Conservation (phyloP, 2,797 vertebrate species). For the Urosaurus nigricauda region DNA sequence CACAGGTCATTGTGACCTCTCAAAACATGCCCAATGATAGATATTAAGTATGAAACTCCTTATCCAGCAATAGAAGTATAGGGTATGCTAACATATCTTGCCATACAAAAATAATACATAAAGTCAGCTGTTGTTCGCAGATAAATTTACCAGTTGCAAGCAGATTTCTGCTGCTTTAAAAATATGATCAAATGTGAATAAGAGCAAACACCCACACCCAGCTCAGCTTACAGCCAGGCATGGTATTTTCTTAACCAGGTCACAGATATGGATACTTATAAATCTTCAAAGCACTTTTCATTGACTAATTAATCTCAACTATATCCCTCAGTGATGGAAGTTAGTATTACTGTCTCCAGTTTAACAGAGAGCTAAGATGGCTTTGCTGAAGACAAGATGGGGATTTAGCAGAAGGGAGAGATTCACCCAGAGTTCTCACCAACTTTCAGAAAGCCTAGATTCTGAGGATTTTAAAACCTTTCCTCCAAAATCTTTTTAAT, state of each 20-base stretch:
- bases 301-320: conserved; percentile 15
- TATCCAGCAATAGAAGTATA: no score
- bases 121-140: background rate
- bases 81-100: background rate
- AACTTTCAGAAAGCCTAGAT: background rate
- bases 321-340: background rate
- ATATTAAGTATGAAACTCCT: no score
- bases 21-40: no score
- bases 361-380: background rate
- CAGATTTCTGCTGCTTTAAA: background rate
- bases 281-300: conserved; percentile 28
- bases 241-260: conserved; percentile 1
- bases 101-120: rapidly evolving
- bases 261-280: background rate
- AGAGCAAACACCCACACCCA: background rate
- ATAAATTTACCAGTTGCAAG: background rate
- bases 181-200: background rate
- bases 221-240: background rate
- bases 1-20: no score
- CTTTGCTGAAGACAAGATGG: background rate
- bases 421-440: background rate
- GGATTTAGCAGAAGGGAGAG: background rate
- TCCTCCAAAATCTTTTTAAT: background rate
- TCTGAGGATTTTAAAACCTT: background rate
- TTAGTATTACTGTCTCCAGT: background rate